Evolutionary conservation across 2,888 invertebrate species (phyloP).

Genomic region (Harpagoxenus sublaevis): DNA sequence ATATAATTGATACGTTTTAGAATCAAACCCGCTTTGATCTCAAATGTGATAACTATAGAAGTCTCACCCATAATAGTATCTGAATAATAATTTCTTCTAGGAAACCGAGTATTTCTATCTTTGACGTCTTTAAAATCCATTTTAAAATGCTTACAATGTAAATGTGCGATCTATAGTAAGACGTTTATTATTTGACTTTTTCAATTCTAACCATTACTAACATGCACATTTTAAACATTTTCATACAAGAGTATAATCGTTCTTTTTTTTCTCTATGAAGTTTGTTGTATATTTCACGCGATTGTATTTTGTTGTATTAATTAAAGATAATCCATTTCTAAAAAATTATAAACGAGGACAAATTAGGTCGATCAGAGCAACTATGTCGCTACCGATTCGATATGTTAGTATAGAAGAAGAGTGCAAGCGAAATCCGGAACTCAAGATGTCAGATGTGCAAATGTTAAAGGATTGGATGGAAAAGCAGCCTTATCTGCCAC

Average conservation of each 20-base stretch:
- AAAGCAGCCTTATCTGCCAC: slow-evolving; percentile 89
- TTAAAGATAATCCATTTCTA: neutral
- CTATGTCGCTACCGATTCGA: slow-evolving; percentile 61
- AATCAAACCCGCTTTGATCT: neutral
- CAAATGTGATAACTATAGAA: slow-evolving; percentile 83
- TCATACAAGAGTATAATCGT: neutral
- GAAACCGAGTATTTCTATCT: neutral
- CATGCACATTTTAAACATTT: neutral
- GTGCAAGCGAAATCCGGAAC: slow-evolving; percentile 88
- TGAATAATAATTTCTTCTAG: slow-evolving; percentile 89
- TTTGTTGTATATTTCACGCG: neutral
- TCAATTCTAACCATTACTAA: neutral
- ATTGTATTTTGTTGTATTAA: neutral
- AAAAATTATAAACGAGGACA: neutral
- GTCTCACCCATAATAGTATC: slow-evolving; percentile 88
- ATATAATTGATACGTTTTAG: slow-evolving; percentile 79
- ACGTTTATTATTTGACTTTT: neutral
- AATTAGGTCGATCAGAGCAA: slow-evolving; percentile 86
- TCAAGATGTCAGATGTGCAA: slow-evolving; percentile 88
- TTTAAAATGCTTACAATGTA: neutral
- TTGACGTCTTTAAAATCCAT: slow-evolving; percentile 11
- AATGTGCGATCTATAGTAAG: neutral
- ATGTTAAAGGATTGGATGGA: slow-evolving; percentile 89
- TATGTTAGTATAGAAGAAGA: slow-evolving; percentile 86
- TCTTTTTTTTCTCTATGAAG: neutral